Conservation (phyloP, 1,140 invertebrate genomes). For the Lethrus apterus region DNA sequence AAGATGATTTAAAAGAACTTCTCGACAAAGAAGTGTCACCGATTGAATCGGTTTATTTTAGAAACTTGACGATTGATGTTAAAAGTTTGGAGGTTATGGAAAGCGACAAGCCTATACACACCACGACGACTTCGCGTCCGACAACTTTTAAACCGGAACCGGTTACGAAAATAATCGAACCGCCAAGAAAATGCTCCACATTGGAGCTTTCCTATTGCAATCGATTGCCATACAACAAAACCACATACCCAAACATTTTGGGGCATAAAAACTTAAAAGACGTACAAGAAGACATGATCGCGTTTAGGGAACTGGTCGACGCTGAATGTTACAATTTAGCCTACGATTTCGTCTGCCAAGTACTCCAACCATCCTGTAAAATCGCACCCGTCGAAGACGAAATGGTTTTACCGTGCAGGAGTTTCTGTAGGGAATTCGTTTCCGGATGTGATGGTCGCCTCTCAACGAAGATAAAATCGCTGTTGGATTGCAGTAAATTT, state of each 20-base stretch:
- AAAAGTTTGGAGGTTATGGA: slow-evolving; percentile 60
- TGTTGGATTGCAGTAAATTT: slow-evolving; percentile 72
- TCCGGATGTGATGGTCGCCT: slow-evolving; percentile 69
- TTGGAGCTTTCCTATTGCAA: slow-evolving; percentile 64
- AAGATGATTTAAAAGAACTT: slow-evolving; percentile 45
- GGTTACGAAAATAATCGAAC: slow-evolving; percentile 43
- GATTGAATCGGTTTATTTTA: slow-evolving; percentile 48
- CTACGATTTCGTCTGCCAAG: slow-evolving; percentile 77
- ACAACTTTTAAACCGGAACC: slow-evolving; percentile 39
- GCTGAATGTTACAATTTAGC: slow-evolving; percentile 79
- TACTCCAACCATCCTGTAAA: slow-evolving; percentile 71
- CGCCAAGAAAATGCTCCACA: slow-evolving; percentile 58
- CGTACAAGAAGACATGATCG: slow-evolving; percentile 67
- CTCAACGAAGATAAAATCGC: slow-evolving; percentile 57
- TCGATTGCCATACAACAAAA: slow-evolving; percentile 67
- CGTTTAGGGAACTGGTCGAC: slow-evolving; percentile 78
- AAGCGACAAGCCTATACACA: slow-evolving; percentile 47
- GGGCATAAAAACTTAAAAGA: slow-evolving; percentile 55
- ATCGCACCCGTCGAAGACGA: slow-evolving; percentile 44
- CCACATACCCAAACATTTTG: slow-evolving; percentile 77
- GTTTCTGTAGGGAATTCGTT: slow-evolving; percentile 81
- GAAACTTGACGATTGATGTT: slow-evolving; percentile 57
- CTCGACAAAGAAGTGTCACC: slow-evolving; percentile 49
- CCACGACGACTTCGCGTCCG: slow-evolving; percentile 47
- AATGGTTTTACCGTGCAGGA: slow-evolving; percentile 65